Evolutionary conservation across 2,888 invertebrate species (phyloP), one percentile per base, ranked within the genome.

Genomic region (Tholera decimalis): DNA sequence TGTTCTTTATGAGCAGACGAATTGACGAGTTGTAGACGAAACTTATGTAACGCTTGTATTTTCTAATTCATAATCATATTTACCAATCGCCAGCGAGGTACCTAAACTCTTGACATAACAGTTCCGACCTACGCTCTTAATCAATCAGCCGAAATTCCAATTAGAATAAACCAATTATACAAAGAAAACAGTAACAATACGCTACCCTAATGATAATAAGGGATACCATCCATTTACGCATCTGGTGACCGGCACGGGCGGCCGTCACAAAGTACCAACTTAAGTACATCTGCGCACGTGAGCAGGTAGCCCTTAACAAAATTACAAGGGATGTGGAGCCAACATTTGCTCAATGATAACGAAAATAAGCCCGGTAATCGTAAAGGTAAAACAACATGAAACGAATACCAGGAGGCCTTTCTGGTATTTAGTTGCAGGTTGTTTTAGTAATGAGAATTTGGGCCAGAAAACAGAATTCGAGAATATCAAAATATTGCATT

Each of bases 281-380:
- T 69, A 60, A 66, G 64, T 76, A 68, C 72, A 72, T 64, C 57
- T 79, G 65, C 46, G 65, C 59, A 72, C 67, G 80, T 76, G 68
- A 57, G 77, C 26, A 39, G 33, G 46, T 26, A 55, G 33, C 47
- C 65, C 30, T 75, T 79, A 78, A 76, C 77, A 49, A 72, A 78
- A 78, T 78, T 78, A 76, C 65, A 65, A 54, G 79, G 75, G 69
- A 79, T 69, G 46, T 67, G 37, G 61, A 54, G 43, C 61, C 49
- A 63, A 58, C 67, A 60, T 78, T 75, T 65, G 30, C 59, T 59
- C 56, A 44, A 67, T 78, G 63, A 73, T 69, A 77, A 79, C 58
- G 61, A 77, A 79, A 79, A 77, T 65, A 69, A 64, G 61, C 65
- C 41, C 28, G 50, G 47, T 65, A 54, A 62, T 35, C 37, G 55